Evolutionary conservation across 1,140 invertebrate species (phyloP).

Genomic region (Anthonomus grandis): DNA sequence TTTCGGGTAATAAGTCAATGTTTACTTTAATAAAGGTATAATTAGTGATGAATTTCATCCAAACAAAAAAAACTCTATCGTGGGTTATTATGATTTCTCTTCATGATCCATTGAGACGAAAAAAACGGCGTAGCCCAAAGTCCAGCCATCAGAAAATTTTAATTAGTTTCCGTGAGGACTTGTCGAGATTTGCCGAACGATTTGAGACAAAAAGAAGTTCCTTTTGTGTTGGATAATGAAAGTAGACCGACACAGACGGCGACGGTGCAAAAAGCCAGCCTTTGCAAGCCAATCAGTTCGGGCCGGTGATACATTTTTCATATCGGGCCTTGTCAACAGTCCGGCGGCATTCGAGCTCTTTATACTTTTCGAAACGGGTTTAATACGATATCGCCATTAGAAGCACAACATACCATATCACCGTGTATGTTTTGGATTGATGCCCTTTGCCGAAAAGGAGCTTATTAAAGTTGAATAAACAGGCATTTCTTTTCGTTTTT

Average conservation of each 20-base stretch:
- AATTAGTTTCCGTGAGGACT: slow-evolving; percentile 31
- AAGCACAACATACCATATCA: slow-evolving; percentile 6
- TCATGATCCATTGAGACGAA: background rate
- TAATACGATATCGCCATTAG: slow-evolving; percentile 25
- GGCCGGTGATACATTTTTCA: slow-evolving; percentile 34
- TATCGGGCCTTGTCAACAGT: slow-evolving; percentile 33
- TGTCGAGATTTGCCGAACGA: slow-evolving; percentile 27
- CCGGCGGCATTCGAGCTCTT: slow-evolving; percentile 25
- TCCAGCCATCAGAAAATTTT: slow-evolving; percentile 26
- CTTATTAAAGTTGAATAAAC: no score
- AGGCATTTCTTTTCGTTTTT: no score
- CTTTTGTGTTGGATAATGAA: slow-evolving; percentile 32
- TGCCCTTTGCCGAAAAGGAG: no score
- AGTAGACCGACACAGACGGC: slow-evolving; percentile 25
- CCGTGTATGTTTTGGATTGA: no score
- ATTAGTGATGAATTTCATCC: no score
- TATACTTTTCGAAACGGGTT: slow-evolving; percentile 19
- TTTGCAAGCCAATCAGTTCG: slow-evolving; percentile 31
- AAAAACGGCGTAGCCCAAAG: slow-evolving; percentile 6
- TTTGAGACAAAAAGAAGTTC: slow-evolving; percentile 29
- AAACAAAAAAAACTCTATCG: background rate
- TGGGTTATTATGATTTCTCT: background rate
- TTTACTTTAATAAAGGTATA: no score
- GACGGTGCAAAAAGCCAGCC: slow-evolving; percentile 22
- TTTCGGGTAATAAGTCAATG: no score